Conservation (phyloP, 2,113 vertebrate species). For the Coturnix japonica region DNA sequence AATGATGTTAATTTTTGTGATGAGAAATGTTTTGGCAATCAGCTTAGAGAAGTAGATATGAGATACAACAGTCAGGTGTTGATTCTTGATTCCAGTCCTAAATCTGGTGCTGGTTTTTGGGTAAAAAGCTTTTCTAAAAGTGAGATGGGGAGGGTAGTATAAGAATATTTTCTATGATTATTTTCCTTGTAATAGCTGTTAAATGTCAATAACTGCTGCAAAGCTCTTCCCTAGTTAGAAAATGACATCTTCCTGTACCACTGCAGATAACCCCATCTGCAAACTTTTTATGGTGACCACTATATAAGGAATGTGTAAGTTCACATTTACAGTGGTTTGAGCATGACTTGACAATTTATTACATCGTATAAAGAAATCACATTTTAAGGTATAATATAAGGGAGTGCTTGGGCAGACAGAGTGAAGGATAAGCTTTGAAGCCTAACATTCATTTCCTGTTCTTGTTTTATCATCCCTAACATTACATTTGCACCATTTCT, state of each 20-base stretch:
- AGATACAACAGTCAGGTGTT: neutral
- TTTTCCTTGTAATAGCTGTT: neutral
- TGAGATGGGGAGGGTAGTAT: neutral
- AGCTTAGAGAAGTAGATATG: neutral
- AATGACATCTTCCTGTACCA: neutral
- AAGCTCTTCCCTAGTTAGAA: neutral
- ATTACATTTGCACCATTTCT: conserved; percentile 8
- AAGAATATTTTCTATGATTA: neutral
- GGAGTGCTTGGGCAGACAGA: neutral
- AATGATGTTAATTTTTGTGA: fast-evolving
- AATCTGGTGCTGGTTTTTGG: neutral
- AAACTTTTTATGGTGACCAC: neutral
- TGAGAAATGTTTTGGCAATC: neutral
- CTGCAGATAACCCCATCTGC: neutral
- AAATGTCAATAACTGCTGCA: neutral
- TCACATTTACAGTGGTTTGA: neutral
- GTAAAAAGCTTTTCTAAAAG: neutral
- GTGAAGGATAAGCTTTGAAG: conserved; percentile 44
- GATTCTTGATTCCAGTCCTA: neutral
- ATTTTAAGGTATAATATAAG: neutral
- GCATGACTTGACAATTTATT: conserved; percentile 2
- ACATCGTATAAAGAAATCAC: neutral
- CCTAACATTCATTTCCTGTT: conserved; percentile 57
- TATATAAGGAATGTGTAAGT: neutral
- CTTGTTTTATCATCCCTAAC: conserved; percentile 56